Conservation (phyloP, 1,140 invertebrate genomes). For the Carposina sasakii region DNA sequence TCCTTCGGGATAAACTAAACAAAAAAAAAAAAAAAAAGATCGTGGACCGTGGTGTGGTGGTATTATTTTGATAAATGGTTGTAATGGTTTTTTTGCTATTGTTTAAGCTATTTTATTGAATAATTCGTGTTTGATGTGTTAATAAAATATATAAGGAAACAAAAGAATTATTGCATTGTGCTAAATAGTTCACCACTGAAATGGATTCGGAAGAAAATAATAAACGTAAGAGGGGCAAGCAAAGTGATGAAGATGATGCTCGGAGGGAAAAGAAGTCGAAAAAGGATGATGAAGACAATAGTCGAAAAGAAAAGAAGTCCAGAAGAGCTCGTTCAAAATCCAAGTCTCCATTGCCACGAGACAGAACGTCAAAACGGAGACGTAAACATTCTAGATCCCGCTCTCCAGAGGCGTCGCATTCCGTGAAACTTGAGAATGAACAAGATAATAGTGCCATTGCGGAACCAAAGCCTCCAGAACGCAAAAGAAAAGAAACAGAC, state of each 20-base stretch:
- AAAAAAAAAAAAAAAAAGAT: too few species aligned
- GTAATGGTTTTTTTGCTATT: too few species aligned
- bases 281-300: conserved; percentile 40
- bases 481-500: conserved; percentile 77
- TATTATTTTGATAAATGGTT: too few species aligned
- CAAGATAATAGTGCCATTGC: conserved; percentile 30
- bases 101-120: too few species aligned
- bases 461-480: conserved; percentile 25
- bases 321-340: conserved; percentile 48
- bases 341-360: conserved; percentile 30
- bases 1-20: too few species aligned
- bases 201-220: conserved; percentile 40
- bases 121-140: too few species aligned
- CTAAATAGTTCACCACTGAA: conserved; percentile 10
- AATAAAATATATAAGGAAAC: too few species aligned
- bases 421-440: conserved; percentile 36
- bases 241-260: too few species aligned
- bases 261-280: conserved; percentile 48
- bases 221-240: too few species aligned
- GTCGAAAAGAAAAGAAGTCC: conserved; percentile 30
- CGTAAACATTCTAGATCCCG: conserved; percentile 46
- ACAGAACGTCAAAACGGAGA: conserved; percentile 44
- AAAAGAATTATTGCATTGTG: too few species aligned
- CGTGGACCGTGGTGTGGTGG: too few species aligned
- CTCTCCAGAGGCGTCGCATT: conserved; percentile 28